Evolutionary conservation across 2,888 invertebrate genomes (phyloP).

Genomic region (Gari tellinella): DNA sequence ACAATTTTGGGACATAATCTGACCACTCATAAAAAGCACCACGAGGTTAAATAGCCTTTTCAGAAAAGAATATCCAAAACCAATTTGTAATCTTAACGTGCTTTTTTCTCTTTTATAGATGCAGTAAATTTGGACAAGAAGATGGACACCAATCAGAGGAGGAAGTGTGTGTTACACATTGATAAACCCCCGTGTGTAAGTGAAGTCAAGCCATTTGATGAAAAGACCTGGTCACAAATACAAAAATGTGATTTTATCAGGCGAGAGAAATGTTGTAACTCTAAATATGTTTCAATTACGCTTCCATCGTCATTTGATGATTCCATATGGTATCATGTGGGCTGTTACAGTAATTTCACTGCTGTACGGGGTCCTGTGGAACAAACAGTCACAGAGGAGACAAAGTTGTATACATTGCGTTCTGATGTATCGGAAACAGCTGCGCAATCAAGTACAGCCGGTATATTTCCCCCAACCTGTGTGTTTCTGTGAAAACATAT

Average conservation of each 20-base stretch:
- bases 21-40: not conserved
- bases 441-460: not conserved
- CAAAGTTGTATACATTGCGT: no score
- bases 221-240: no score
- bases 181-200: not conserved
- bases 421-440: not conserved
- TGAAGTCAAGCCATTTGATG: not conserved
- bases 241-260: no score
- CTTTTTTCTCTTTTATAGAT: no score
- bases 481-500: not conserved
- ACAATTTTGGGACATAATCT: not conserved
- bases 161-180: no score
- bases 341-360: not conserved
- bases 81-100: no score
- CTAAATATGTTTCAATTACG: not conserved
- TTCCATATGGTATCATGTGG: not conserved
- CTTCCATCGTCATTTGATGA: not conserved
- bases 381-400: not conserved
- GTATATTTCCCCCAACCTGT: not conserved
- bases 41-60: no score
- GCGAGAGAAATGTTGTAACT: not conserved
- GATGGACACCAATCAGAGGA: no score
- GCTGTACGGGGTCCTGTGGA: not conserved
- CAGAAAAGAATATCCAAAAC: no score
- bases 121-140: no score